A percentile compares a stretch with the other conserved stretches of the same genome.
Evolutionary conservation across 2,113 vertebrate species (phyloP).

Genomic region (Spea bombifrons): DNA sequence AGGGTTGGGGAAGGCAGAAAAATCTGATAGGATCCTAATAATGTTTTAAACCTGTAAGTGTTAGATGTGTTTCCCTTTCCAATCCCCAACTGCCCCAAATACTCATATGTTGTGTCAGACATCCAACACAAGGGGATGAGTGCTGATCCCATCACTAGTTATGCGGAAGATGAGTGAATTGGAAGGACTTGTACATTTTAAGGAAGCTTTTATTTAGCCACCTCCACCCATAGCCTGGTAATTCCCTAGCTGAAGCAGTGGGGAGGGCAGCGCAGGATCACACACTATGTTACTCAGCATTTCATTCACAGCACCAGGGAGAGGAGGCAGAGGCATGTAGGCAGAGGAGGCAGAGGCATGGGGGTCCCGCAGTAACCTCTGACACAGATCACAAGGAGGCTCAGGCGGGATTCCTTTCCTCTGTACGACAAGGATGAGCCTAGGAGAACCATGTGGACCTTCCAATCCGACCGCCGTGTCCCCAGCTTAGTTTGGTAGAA

Average conservation of each 20-base stretch:
- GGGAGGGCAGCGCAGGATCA: conserved; percentile 42
- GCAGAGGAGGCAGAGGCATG: neutral
- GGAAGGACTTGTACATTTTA: neutral
- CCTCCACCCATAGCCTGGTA: conserved; percentile 26
- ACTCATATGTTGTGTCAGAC: no score
- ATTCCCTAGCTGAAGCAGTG: conserved; percentile 40
- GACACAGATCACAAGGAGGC: conserved; percentile 20
- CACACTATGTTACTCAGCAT: conserved; percentile 47
- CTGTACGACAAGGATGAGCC: conserved; percentile 14
- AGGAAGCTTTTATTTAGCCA: neutral
- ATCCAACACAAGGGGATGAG: no score
- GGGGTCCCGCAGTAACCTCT: conserved; percentile 25
- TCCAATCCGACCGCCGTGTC: neutral
- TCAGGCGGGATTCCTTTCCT: neutral
- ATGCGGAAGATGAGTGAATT: no score
- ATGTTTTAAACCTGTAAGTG: no score
- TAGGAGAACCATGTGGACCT: neutral
- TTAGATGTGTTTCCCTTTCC: no score
- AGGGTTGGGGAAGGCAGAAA: no score
- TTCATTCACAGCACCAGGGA: conserved; percentile 28
- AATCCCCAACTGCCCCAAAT: no score
- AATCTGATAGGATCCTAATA: no score
- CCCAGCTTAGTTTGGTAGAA: conserved; percentile 4
- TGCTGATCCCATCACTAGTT: no score
- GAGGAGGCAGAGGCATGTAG: conserved; percentile 15